These are phyloP conservation scores for Trinorchestia longiramus DNA, from an alignment of 1,140 invertebrate species.

Conservation along the genomic window DNA sequence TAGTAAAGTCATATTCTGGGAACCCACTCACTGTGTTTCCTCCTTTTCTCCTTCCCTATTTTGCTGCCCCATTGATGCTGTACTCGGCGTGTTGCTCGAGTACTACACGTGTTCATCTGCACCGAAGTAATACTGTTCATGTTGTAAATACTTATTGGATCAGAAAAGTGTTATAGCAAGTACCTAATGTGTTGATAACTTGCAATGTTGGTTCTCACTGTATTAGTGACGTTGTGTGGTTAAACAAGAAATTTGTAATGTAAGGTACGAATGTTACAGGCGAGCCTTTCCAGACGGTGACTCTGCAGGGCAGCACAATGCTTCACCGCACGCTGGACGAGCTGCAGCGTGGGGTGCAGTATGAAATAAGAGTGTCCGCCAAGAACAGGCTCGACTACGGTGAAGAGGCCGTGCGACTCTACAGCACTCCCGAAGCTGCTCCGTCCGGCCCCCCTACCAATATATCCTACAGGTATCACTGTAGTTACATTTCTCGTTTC, in stretches of 20 bases:
- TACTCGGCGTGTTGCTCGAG: no score
- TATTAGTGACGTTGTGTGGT: neutral
- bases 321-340: slow-evolving; percentile 75
- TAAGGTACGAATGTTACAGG: slow-evolving; percentile 53
- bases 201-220: neutral
- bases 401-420: slow-evolving; percentile 89
- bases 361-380: slow-evolving; percentile 94
- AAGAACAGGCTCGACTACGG: slow-evolving; percentile 93
- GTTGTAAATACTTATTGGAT: no score
- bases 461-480: slow-evolving; percentile 75
- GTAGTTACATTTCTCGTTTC: no score
- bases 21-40: no score
- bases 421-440: slow-evolving; percentile 91
- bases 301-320: slow-evolving; percentile 73
- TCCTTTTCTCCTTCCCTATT: no score
- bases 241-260: neutral
- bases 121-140: no score
- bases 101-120: no score
- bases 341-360: slow-evolving; percentile 89
- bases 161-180: no score
- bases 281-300: slow-evolving; percentile 77
- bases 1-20: no score
- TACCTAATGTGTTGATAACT: no score
- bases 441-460: slow-evolving; percentile 87
- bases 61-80: no score